Evolutionary conservation across 2,797 vertebrate species (phyloP).

Genomic region (Myripristis jacobus): DNA sequence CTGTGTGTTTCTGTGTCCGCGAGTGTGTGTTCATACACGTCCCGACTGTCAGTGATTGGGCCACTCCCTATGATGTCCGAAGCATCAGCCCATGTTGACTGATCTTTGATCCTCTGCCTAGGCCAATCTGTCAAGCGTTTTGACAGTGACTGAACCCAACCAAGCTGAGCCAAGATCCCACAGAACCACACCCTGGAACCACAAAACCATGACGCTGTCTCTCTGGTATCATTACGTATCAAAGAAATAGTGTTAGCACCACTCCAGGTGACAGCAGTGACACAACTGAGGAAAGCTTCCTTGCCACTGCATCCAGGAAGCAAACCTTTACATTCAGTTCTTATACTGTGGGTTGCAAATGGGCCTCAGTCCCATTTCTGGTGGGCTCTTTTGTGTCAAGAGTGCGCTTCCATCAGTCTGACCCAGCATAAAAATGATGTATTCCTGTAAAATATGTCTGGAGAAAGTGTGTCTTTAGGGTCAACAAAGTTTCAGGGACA

Average conservation of each 20-base stretch:
- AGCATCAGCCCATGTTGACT: slow-evolving; percentile 49
- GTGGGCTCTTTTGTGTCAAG: slow-evolving; percentile 5
- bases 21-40: slow-evolving; percentile 47
- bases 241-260: slow-evolving; percentile 26
- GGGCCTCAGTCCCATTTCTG: slow-evolving; percentile 21
- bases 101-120: slow-evolving; percentile 65
- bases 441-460: not conserved
- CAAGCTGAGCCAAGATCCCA: slow-evolving; percentile 55
- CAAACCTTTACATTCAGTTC: slow-evolving; percentile 25
- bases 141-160: slow-evolving; percentile 57
- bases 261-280: slow-evolving; percentile 41
- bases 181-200: slow-evolving; percentile 65
- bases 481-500: too few relatives aligned
- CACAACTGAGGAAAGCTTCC: slow-evolving; percentile 27
- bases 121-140: slow-evolving; percentile 44
- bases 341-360: slow-evolving; percentile 25
- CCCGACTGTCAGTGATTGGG: slow-evolving; percentile 52
- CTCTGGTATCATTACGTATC: slow-evolving; percentile 36
- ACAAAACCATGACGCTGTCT: slow-evolving; percentile 44
- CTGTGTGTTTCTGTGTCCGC: slow-evolving; percentile 16
- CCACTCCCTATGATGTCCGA: slow-evolving; percentile 68
- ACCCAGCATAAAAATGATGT: not conserved
- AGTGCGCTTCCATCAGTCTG: not conserved
- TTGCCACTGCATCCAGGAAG: slow-evolving; percentile 36
- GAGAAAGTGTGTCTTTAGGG: not conserved